Percentiles rank a stretch among this genome's conserved stretches.
phyloP scores from a whole-genome alignment of 2,888 invertebrate species.

The Nymphalis polychloros region DNA sequence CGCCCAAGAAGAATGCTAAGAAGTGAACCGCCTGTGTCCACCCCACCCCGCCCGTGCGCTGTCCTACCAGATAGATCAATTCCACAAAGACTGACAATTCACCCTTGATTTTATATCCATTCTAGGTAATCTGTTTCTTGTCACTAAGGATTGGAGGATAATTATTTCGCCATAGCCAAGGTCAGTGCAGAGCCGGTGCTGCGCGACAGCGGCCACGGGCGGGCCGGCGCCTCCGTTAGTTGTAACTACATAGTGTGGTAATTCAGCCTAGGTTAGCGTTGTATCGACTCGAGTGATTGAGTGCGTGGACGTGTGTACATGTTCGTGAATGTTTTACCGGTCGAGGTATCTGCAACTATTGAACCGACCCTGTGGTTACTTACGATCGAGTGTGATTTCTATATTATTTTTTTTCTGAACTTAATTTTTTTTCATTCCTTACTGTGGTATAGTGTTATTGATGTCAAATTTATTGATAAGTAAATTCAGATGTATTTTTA shows the following conservation, averaged over 20 bases:
- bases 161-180: conserved; percentile 1
- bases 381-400: conserved; percentile 64
- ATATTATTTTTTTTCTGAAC: conserved; percentile 68
- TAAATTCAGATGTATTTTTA: conserved; percentile 73
- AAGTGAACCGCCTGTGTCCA: conserved; percentile 61
- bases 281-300: conserved; percentile 53
- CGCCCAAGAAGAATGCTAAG: conserved; percentile 87
- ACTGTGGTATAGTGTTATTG: conserved; percentile 78
- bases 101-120: conserved; percentile 30
- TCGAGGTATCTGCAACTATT: conserved; percentile 54
- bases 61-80: conserved; percentile 27
- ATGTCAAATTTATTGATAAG: conserved; percentile 72
- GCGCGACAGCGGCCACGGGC: conserved; percentile 34
- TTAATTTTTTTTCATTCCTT: conserved; percentile 75
- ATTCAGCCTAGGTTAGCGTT: conserved; percentile 71
- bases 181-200: neutral
- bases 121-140: conserved; percentile 24
- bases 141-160: neutral
- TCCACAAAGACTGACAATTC: conserved; percentile 37
- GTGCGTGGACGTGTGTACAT: conserved; percentile 52
- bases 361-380: conserved; percentile 48
- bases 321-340: conserved; percentile 56
- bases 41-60: conserved; percentile 39
- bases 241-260: conserved; percentile 65
- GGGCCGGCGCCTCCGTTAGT: conserved; percentile 47